Evolutionary conservation across 2,888 invertebrate genomes (phyloP), one percentile per base, ranked within the genome.

Genomic region (Tachystola acroxantha): DNA sequence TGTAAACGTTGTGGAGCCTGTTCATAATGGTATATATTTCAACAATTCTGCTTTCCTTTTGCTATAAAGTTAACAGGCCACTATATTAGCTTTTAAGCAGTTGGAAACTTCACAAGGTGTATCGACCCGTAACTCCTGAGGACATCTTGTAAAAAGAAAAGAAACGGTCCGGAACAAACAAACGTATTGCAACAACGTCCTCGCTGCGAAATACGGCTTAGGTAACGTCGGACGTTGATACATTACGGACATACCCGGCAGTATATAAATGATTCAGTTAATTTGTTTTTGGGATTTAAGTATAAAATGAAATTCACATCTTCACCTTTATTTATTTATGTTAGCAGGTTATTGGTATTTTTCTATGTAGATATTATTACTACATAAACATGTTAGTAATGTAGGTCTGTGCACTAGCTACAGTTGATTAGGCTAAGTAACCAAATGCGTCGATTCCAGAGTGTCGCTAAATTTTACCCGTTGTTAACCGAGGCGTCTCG

Each of bases 111-210:
- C 59, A 57, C 52, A 56, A 61, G 60, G 61, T 66, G 61, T 59
- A 65, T 64, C 58, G 61, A 67, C 50, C 60, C 63, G 66, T 70
- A 66, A 65, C 67, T 73, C 64, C 43, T 50, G 54, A 57, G 62
- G 66, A 71, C 65, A 63, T 68, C 61, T 75, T 74, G 70, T 73
- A 74, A 74, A 77, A 75, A 70, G 65, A 53, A 62, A 24, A 68
- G 63, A 68, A 69, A 71, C 76, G 64, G 62, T 59, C 62, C 66
- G 72, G 68, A 78, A 76, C 71, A 70, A 76, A 74, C 69, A 73
- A 68, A 73, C 64, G 67, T 75, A 76, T 71, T 75, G 76, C 77
- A 62, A 75, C 77, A 62, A 55, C 58, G 66, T 66, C 67, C 55
- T 57, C 53, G 50, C 54, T 63, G 57, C 62, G 66, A 64, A 65